Evolutionary conservation across 2,797 vertebrate genomes (phyloP).

Genomic region (Aeoliscus strigatus): DNA sequence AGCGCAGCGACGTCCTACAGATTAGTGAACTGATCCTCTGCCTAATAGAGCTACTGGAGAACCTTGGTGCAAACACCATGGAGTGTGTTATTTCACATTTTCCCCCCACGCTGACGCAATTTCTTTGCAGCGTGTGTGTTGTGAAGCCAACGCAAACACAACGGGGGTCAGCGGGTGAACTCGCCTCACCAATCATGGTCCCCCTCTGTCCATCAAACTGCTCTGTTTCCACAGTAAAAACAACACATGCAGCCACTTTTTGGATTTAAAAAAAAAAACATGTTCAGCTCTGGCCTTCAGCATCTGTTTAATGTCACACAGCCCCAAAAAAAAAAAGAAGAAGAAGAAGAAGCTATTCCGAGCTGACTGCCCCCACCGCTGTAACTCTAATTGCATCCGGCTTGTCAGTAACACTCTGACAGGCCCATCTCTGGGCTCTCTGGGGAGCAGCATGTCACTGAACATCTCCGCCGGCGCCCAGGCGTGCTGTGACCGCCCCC

Average conservation of each 20-base stretch:
- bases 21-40: constrained; percentile 26
- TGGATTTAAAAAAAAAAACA: no score
- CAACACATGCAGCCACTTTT: no score
- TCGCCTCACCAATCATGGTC: no score
- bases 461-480: constrained; percentile 5
- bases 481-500: constrained; percentile 7
- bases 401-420: constrained; percentile 25
- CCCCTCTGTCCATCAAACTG: no score
- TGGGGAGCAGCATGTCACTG: constrained; percentile 7
- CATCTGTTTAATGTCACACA: constrained; percentile 7
- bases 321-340: constrained; percentile 1
- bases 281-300: no score
- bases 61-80: constrained; percentile 5
- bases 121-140: no score
- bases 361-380: constrained; percentile 6
- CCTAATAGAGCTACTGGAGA: constrained; percentile 17
- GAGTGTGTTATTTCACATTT: no score
- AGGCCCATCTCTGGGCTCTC: constrained; percentile 17
- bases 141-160: no score
- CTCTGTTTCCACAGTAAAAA: no score
- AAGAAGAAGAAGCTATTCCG: constrained; percentile 9
- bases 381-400: constrained; percentile 23
- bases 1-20: constrained; percentile 17
- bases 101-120: no score
- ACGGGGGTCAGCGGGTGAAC: no score